phyloP scores from a whole-genome alignment of 2,113 vertebrate species.

The Tragelaphus strepsiceros region DNA sequence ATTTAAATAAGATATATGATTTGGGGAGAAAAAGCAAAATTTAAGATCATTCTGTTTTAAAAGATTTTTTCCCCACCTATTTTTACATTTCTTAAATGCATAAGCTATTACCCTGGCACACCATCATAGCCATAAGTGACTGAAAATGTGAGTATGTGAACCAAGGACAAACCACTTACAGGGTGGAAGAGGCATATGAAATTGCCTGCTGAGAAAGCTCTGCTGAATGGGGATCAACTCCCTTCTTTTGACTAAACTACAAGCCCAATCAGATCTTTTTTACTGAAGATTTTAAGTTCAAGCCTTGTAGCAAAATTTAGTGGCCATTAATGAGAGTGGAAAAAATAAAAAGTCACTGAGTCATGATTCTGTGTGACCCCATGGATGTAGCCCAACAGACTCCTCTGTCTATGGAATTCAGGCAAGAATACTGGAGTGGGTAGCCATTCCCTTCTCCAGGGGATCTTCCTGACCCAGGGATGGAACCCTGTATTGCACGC shows the following conservation, averaged over 20 bases:
- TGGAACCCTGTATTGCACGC: neutral
- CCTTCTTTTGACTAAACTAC: neutral
- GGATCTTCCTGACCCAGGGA: neutral
- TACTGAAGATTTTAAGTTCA: neutral
- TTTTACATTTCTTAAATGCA: neutral
- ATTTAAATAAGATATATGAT: neutral
- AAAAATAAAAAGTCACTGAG: neutral
- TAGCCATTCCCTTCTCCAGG: neutral
- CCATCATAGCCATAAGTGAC: neutral
- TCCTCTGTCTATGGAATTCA: neutral
- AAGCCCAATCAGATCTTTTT: neutral
- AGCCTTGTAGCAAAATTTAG: neutral
- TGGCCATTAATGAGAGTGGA: neutral
- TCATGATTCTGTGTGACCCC: neutral
- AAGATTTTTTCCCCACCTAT: neutral
- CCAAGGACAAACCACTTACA: neutral
- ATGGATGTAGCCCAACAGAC: neutral
- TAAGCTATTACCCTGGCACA: neutral
- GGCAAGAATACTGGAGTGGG: neutral
- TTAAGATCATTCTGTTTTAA: neutral
- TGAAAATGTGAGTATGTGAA: neutral
- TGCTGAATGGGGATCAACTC: neutral
- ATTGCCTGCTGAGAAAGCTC: neutral
- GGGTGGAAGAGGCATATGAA: neutral
- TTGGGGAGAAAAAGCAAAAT: neutral